Evolutionary conservation across 2,113 vertebrate genomes (phyloP).

Genomic region (Strix aluco): DNA sequence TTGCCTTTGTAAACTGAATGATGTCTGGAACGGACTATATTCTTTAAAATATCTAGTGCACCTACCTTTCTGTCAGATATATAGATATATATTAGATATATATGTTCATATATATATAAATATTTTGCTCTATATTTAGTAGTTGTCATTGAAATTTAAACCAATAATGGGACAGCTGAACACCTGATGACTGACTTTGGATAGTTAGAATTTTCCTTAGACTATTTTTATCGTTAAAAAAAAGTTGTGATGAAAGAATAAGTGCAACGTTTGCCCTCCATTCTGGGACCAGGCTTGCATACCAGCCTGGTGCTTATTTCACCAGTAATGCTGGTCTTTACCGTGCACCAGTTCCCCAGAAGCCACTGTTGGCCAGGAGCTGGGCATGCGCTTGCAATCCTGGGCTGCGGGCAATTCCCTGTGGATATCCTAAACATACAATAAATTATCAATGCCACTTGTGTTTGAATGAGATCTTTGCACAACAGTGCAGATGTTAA

Average conservation of each 20-base stretch:
- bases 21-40: background rate
- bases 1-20: background rate
- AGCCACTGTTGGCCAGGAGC: background rate
- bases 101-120: background rate
- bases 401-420: background rate
- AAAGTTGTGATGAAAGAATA: background rate
- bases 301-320: background rate
- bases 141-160: background rate
- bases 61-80: background rate
- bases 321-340: background rate
- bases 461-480: background rate
- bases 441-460: background rate
- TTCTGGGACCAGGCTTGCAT: background rate
- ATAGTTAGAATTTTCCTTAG: background rate
- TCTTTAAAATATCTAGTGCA: background rate
- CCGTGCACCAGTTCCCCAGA: background rate
- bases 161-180: background rate
- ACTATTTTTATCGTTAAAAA: background rate
- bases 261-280: background rate
- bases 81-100: background rate
- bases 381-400: background rate
- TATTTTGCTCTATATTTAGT: background rate
- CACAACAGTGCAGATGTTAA: background rate
- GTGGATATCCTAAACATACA: accelerated
- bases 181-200: background rate